Evolutionary conservation across 2,888 invertebrate genomes (phyloP), one percentile per base, ranked within the genome.

Genomic region (Syrista parreyssii): DNA sequence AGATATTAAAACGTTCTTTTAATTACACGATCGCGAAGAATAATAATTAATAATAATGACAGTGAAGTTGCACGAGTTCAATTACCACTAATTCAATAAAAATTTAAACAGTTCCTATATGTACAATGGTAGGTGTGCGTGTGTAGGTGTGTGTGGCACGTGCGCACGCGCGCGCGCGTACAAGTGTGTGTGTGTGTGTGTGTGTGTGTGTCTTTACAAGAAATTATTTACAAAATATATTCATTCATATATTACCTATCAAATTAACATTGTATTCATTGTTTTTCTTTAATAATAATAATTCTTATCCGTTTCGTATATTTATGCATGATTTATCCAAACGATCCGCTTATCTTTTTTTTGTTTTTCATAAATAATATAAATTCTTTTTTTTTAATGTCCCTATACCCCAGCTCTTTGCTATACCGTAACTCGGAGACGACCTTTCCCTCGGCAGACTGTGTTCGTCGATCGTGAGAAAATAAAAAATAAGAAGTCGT

Each of bases 201-300:
- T 11, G n/a, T 9, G 32, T 84, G 82, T 84, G 85, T 85, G 86
- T 88, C 86, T 90, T 89, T 89, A 90, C 89, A 88, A 90, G 90
- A 90, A 89, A 88, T 90, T 90, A 91, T 91, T 89, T 91, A 91
- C 90, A 91, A 91, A 91, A 90, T 90, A 91, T 90, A 90, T 89
- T 88, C 85, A 87, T 90, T 86, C 88, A 89, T 90, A 89, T 90
- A 91, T 89, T 90, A 91, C 86, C 86, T 88, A 89, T 90, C 87
- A 90, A 90, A 89, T 89, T 90, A 89, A 91, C 88, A 88, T 88
- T 87, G 86, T 87, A 83, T 86, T 83, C 77, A 81, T 80, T 79
- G 76, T 82, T 82, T 79, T 81, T 84, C 82, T 83, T 83, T 84
- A 82, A 84, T 84, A 83, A 81, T 87, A 77, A 71, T 79, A 79